Conservation (phyloP, 2,797 vertebrate species). For the Menidia menidia region DNA sequence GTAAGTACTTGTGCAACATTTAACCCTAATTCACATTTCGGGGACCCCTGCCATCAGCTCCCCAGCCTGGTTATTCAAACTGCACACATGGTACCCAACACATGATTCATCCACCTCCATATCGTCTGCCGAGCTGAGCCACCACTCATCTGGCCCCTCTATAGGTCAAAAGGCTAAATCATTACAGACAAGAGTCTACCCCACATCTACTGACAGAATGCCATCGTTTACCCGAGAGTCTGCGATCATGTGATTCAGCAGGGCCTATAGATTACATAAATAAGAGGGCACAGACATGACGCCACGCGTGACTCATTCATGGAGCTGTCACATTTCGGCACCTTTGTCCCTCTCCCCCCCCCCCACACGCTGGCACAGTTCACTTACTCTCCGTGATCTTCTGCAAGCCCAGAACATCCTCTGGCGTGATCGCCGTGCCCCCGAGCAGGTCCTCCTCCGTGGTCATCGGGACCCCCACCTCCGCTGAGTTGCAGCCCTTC, state of each 20-base stretch:
- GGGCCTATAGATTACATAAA: slow-evolving; percentile 53
- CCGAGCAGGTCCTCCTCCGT: slow-evolving; percentile 87
- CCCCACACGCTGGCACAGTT: slow-evolving; percentile 7
- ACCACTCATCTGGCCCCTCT: slow-evolving; percentile 16
- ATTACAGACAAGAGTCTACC: not conserved
- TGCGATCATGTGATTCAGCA: slow-evolving; percentile 4
- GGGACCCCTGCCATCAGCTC: not conserved
- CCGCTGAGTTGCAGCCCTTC: slow-evolving; percentile 85
- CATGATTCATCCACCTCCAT: slow-evolving; percentile 3
- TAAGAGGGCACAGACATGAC: slow-evolving; percentile 48
- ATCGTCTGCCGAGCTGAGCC: slow-evolving; percentile 2
- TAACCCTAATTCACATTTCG: slow-evolving; percentile 10
- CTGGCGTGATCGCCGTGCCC: slow-evolving; percentile 85
- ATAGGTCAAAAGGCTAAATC: slow-evolving; percentile 11
- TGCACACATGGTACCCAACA: slow-evolving; percentile 6
- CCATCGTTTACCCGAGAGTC: not conserved
- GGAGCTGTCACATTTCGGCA: slow-evolving; percentile 22
- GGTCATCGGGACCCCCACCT: slow-evolving; percentile 81
- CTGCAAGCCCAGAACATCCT: slow-evolving; percentile 93
- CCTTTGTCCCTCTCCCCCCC: slow-evolving; percentile 24
- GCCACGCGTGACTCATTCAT: slow-evolving; percentile 49
- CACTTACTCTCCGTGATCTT: slow-evolving; percentile 95
- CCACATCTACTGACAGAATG: slow-evolving; percentile 23
- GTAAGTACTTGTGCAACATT: not conserved
- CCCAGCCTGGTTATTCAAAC: not conserved